These are phyloP conservation scores for Variabilichromis moorii DNA, from an alignment of 2,113 vertebrate species.

Conservation along the genomic window DNA sequence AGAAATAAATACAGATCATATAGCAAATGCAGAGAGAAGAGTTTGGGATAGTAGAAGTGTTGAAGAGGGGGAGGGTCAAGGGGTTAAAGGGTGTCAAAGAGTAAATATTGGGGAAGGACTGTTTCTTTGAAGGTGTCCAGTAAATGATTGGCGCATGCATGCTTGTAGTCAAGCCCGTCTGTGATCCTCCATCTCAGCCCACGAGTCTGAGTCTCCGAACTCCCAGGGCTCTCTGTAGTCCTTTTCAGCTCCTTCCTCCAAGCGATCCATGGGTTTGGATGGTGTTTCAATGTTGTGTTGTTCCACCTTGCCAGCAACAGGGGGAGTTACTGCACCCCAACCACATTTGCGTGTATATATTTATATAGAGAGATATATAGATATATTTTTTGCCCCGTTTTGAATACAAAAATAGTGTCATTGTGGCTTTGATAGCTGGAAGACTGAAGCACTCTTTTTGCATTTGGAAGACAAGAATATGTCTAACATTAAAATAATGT, in stretches of 20 bases:
- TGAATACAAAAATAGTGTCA: conserved; percentile 72
- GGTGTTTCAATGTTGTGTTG: background rate
- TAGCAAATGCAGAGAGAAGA: conserved; percentile 73
- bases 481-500: background rate
- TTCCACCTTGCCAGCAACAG: conserved; percentile 14
- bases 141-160: conserved; percentile 77
- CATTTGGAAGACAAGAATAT: conserved; percentile 64
- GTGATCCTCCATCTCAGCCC: conserved; percentile 6
- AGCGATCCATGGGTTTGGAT: conserved; percentile 10
- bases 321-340: conserved; percentile 22
- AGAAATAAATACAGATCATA: conserved; percentile 77
- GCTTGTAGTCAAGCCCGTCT: conserved; percentile 47
- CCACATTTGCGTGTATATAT: conserved; percentile 50
- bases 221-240: background rate
- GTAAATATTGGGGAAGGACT: conserved; percentile 65
- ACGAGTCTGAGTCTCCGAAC: background rate
- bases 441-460: conserved; percentile 69
- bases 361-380: conserved; percentile 49
- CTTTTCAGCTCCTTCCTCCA: background rate
- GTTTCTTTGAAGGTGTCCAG: conserved; percentile 65
- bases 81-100: conserved; percentile 44
- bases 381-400: conserved; percentile 45
- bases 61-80: background rate
- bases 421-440: conserved; percentile 71
- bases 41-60: conserved; percentile 41